These are phyloP conservation scores for Dasypolia templi DNA, from an alignment of 2,888 invertebrate genomes.

Conservation along the genomic window DNA sequence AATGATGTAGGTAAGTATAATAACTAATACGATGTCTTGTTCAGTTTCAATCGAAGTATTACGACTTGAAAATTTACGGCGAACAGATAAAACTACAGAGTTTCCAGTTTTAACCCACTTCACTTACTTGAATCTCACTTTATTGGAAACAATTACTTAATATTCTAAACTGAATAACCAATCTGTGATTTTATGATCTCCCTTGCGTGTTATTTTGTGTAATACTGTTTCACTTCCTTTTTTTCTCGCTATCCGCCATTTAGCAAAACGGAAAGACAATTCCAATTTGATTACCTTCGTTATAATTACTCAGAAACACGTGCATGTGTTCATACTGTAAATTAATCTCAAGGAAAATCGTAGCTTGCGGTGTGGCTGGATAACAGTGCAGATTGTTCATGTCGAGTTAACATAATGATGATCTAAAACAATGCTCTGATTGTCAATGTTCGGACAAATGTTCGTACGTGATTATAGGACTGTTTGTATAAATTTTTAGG, in stretches of 20 bases:
- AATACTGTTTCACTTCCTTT: too few relatives aligned
- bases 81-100: neutral
- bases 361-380: slow-evolving; percentile 22
- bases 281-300: slow-evolving; percentile 35
- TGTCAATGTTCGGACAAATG: slow-evolving; percentile 16
- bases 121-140: neutral
- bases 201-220: too few relatives aligned
- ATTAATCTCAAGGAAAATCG: slow-evolving; percentile 57
- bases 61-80: neutral
- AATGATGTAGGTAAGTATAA: neutral
- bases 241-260: slow-evolving; percentile 18
- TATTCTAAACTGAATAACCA: neutral
- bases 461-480: neutral
- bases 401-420: slow-evolving; percentile 40
- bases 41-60: neutral
- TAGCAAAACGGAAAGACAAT: slow-evolving; percentile 39
- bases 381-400: slow-evolving; percentile 33
- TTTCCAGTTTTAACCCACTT: slow-evolving; percentile 5
- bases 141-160: neutral
- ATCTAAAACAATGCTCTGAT: slow-evolving; percentile 37
- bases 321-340: slow-evolving; percentile 40
- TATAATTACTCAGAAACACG: slow-evolving; percentile 45
- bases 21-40: neutral
- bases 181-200: neutral
- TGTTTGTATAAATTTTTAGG: slow-evolving; percentile 14